Percentiles rank a stretch among this genome's conserved stretches.
These are phyloP conservation scores for Saxidomus purpurata DNA, from an alignment of 1,140 invertebrate species.

Conservation along the genomic window DNA sequence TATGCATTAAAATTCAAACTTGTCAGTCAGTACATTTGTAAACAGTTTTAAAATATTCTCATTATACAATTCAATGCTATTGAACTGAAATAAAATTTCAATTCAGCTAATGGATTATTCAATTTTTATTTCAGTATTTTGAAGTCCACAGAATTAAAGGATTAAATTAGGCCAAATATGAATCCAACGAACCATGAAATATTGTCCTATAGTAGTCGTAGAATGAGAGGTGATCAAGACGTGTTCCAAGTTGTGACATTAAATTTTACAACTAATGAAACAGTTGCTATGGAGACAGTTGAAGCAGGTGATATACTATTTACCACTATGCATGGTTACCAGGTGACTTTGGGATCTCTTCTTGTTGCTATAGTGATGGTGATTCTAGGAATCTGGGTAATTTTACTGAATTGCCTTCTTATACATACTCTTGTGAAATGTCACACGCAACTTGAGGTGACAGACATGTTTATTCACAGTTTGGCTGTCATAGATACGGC, in stretches of 20 bases:
- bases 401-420: conserved; percentile 66
- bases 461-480: conserved; percentile 66
- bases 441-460: conserved; percentile 46
- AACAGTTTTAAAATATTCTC: too few relatives aligned
- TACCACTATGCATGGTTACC: conserved; percentile 65
- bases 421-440: conserved; percentile 60
- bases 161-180: too few relatives aligned
- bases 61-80: too few relatives aligned
- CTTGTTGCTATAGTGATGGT: conserved; percentile 56
- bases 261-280: neutral
- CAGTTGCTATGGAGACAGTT: conserved; percentile 16
- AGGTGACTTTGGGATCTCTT: conserved; percentile 59
- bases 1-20: too few relatives aligned
- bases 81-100: too few relatives aligned
- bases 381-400: conserved; percentile 59
- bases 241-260: neutral
- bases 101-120: too few relatives aligned
- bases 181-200: too few relatives aligned
- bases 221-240: neutral
- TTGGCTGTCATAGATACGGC: conserved; percentile 67
- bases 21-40: too few relatives aligned
- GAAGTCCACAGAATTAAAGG: too few relatives aligned
- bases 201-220: too few relatives aligned
- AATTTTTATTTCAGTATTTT: too few relatives aligned
- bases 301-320: conserved; percentile 30